Conservation (phyloP, 2,113 vertebrate species). For the Crypturellus undulatus region DNA sequence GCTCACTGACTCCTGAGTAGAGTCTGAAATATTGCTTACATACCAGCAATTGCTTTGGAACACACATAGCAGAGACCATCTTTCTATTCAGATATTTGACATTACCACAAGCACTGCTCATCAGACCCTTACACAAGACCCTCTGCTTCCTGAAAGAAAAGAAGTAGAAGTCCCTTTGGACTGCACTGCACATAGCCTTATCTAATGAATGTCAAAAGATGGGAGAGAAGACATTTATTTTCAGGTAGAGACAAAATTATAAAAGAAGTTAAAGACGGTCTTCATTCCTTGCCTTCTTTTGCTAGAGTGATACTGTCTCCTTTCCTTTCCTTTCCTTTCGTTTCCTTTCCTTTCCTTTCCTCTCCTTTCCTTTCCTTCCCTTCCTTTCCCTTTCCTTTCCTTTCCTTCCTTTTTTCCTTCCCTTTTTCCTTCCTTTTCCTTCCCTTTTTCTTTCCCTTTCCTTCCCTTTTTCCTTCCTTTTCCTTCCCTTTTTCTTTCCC, state of each 20-base stretch:
- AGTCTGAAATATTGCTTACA: neutral
- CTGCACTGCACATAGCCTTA: neutral
- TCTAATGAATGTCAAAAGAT: accelerated
- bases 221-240: neutral
- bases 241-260: neutral
- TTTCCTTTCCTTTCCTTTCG: too few species aligned
- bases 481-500: neutral
- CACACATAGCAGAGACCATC: neutral
- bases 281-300: neutral
- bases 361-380: too few species aligned
- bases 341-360: too few species aligned
- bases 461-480: neutral
- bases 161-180: neutral
- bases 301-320: neutral
- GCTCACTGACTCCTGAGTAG: accelerated
- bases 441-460: neutral
- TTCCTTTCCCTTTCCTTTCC: too few species aligned
- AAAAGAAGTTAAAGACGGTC: neutral
- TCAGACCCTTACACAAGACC: neutral
- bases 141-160: neutral
- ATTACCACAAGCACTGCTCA: neutral
- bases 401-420: too few species aligned
- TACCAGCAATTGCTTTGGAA: neutral
- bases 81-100: neutral
- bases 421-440: neutral